Evolutionary conservation across 37 sponge, comb jelly and placozoan genomes (phyloP), one percentile per base, ranked within the genome.

Genomic region (Oscarella lobularis): DNA sequence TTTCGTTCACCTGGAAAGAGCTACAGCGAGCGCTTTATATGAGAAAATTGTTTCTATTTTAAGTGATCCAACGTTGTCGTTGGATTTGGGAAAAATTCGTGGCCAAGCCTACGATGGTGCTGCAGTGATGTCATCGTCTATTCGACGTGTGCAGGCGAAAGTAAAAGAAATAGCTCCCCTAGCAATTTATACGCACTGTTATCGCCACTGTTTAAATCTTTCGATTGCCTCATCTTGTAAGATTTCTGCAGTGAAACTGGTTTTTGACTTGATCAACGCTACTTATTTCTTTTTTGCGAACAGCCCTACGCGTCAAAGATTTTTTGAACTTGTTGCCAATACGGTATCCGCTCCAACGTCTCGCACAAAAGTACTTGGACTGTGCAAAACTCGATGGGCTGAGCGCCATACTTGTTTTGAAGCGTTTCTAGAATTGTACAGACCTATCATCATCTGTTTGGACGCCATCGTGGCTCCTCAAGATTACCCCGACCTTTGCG

Each of bases 351-450:
- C 79, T 30, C 9, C 14, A 31, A 75, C 84, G 9, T 80, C 83
- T 0, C 78, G 40, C 38, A 82, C 33, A 30, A 83, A 72, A 65
- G 66, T 83, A 48, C 73, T 74, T 40, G 84, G 84, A 20, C 78
- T 83, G 41, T 83, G 78, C 9, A 82, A 82, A 34, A 82, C 82
- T 54, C 37, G 84, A 72, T 81, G 84, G 79, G 79, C 71, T 55
- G 84, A 83, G 37, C 36, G 84, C 38, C 80, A 80, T 66, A 83
- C 80, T 37, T 82, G 83, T 80, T 80, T 82, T 31, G 78, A 83
- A 14, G 79, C 41, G 29, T 81, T 80, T 60, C 34, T 77, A 35
- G 74, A 83, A 36, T 35, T 83, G 29, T 83, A 82, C 35, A 20
- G 72, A 80, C 54, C 37, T 66, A 30, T 81, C 40, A 37, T 83